phyloP scores from a whole-genome alignment of 2,113 vertebrate genomes.

The Cricetomys ansorgei region DNA sequence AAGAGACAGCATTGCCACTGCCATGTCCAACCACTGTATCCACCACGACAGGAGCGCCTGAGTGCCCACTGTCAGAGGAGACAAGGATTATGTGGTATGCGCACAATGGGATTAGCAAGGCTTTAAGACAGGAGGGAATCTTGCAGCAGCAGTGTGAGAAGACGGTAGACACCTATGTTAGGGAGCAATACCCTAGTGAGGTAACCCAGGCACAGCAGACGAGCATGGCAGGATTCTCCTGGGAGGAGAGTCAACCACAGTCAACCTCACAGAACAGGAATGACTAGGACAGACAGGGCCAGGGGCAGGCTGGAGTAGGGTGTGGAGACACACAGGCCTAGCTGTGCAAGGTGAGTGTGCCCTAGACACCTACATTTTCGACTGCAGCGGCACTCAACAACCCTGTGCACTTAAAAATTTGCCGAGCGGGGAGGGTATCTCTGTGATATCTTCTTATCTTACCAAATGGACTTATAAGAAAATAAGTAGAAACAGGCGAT shows the following conservation, averaged over 20 bases:
- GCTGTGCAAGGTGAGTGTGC: not conserved
- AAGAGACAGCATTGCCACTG: not conserved
- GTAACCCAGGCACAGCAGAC: not conserved
- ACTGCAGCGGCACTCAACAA: not conserved
- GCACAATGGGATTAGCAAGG: not conserved
- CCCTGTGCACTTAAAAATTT: not conserved
- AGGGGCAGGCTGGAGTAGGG: no score
- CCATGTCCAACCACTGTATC: not conserved
- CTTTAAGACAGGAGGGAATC: not conserved
- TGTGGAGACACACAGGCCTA: not conserved
- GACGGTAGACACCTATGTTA: not conserved
- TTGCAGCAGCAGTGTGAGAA: not conserved
- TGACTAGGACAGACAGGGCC: not conserved
- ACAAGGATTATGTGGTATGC: not conserved
- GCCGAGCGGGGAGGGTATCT: no score
- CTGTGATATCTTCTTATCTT: not conserved
- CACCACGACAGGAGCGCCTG: not conserved
- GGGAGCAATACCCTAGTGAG: not conserved
- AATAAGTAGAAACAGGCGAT: not conserved
- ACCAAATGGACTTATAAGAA: no score
- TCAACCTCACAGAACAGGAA: not conserved
- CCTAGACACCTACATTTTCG: no score
- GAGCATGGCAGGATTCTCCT: not conserved
- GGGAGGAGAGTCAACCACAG: not conserved
- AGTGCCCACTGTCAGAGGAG: not conserved